Conservation (phyloP, 2,113 vertebrate genomes). For the Neolamprologus cancellatus region DNA sequence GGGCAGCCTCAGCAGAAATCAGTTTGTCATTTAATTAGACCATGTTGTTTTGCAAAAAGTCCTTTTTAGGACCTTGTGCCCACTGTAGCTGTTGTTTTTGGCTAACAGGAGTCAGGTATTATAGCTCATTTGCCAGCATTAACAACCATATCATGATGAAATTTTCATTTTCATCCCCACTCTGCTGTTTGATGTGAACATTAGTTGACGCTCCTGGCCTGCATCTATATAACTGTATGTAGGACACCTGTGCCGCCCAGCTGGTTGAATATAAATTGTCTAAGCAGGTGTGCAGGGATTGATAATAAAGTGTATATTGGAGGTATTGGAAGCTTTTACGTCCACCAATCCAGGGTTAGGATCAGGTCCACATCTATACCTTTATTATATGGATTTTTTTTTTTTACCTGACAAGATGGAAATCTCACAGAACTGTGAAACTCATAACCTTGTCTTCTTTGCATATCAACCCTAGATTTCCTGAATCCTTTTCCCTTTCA, state of each 20-base stretch:
- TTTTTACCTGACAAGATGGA: neutral
- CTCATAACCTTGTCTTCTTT: neutral
- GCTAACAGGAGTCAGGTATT: neutral
- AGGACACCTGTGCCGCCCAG: neutral
- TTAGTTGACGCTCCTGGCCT: neutral
- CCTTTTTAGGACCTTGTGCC: neutral
- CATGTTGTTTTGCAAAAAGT: neutral
- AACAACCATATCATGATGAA: neutral
- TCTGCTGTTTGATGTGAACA: neutral
- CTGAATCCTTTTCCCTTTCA: neutral
- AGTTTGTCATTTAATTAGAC: neutral
- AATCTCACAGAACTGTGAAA: neutral
- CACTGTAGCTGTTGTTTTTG: neutral
- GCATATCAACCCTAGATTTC: neutral
- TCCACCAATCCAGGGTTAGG: neutral
- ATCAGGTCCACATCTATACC: neutral
- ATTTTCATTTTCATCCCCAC: neutral
- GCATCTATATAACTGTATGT: neutral
- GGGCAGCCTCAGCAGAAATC: neutral
- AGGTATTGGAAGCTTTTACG: neutral
- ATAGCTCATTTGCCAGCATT: neutral
- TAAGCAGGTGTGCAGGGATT: neutral
- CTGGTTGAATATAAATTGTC: neutral
- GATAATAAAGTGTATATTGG: neutral
- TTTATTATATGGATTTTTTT: neutral